phyloP scores from a whole-genome alignment of 2,888 invertebrate genomes.

The Drosophila rellima region DNA sequence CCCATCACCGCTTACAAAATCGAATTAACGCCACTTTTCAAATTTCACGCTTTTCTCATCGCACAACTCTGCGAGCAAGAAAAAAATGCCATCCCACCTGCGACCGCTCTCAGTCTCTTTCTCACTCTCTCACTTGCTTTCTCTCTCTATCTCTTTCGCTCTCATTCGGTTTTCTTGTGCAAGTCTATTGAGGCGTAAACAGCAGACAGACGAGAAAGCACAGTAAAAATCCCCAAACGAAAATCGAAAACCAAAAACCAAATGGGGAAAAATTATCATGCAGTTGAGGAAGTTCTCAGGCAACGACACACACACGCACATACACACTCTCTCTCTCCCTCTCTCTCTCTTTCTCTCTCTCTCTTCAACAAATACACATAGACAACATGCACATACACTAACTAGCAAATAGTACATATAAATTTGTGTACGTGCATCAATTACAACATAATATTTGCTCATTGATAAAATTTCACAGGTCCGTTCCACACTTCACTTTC shows the following conservation, averaged over 20 bases:
- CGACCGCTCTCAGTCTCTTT: no score
- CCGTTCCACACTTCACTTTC: conserved; percentile 4
- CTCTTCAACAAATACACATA: no score
- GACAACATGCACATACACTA: background rate
- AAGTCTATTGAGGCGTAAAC: conserved; percentile 58
- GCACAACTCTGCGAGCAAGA: conserved; percentile 20
- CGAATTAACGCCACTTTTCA: conserved; percentile 76
- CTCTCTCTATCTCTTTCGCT: background rate
- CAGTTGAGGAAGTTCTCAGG: conserved; percentile 20
- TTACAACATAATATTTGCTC: conserved; percentile 17
- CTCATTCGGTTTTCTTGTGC: conserved; percentile 1
- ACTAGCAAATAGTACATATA: conserved; percentile 4
- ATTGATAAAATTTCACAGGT: background rate
- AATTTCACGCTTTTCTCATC: conserved; percentile 68
- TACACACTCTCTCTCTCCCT: no score
- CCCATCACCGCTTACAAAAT: conserved; percentile 46
- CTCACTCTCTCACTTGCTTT: no score
- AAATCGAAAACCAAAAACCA: conserved; percentile 50
- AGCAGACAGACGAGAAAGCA: conserved; percentile 31
- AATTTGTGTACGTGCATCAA: conserved; percentile 11
- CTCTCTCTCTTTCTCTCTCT: no score
- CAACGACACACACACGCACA: background rate
- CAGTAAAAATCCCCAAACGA: conserved; percentile 36
- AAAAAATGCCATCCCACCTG: background rate
- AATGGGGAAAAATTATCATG: conserved; percentile 22